phyloP scores from a whole-genome alignment of 2,113 vertebrate species.

The Dipodomys spectabilis region DNA sequence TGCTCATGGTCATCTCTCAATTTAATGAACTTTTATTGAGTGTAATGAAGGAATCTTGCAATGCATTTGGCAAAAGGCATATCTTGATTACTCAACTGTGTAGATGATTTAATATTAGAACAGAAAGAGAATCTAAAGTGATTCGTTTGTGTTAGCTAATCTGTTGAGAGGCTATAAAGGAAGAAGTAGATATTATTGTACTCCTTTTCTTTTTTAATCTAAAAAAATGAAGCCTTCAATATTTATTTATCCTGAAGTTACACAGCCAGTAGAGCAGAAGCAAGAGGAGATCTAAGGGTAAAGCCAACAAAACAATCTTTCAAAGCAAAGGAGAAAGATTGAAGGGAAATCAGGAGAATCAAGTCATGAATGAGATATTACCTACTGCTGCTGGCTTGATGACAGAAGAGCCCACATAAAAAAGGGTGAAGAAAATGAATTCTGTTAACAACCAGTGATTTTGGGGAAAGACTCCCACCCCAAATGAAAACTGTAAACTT shows the following conservation, averaged over 20 bases:
- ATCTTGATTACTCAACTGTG: constrained; percentile 63
- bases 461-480: neutral
- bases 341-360: neutral
- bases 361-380: neutral
- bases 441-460: neutral
- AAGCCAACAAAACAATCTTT: neutral
- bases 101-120: constrained; percentile 58
- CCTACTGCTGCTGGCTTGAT: neutral
- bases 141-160: neutral
- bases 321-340: neutral
- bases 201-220: neutral
- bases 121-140: neutral
- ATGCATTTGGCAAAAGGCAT: constrained; percentile 43
- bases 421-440: neutral
- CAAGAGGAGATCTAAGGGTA: neutral
- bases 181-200: neutral
- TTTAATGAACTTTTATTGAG: constrained; percentile 65
- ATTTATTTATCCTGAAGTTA: neutral
- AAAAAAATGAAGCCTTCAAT: neutral
- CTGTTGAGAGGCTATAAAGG: neutral
- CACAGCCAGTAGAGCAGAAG: neutral
- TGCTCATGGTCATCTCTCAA: constrained; percentile 37
- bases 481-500: neutral
- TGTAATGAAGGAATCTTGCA: constrained; percentile 47
- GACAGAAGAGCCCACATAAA: neutral